Evolutionary conservation across 1,140 invertebrate species (phyloP).

Genomic region (Anastrepha obliqua): DNA sequence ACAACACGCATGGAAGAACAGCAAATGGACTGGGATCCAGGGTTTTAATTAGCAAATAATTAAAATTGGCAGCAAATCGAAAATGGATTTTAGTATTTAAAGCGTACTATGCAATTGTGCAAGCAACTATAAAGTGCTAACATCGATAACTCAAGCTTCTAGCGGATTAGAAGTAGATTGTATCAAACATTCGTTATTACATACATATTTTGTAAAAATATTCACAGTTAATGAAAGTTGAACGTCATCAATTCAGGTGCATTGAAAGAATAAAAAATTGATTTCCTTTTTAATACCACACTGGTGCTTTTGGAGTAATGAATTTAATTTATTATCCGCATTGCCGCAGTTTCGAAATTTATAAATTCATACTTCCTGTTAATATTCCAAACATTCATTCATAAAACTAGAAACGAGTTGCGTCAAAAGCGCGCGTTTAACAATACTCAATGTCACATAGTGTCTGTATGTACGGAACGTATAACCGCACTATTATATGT

Average conservation of each 20-base stretch:
- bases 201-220: too few species aligned
- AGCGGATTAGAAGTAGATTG: too few species aligned
- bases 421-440: conserved; percentile 23
- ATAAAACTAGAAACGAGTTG: conserved; percentile 40
- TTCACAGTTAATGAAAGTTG: too few species aligned
- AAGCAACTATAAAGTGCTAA: too few species aligned
- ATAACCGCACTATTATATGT: not conserved
- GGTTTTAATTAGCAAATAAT: conserved; percentile 78
- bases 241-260: too few species aligned
- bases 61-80: not conserved
- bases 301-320: too few species aligned
- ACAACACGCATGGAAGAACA: conserved; percentile 79
- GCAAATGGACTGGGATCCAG: conserved; percentile 88
- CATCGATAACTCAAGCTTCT: too few species aligned
- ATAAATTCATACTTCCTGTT: conserved; percentile 30
- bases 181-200: too few species aligned
- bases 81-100: not conserved
- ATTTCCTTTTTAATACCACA: too few species aligned
- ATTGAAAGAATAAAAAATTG: too few species aligned
- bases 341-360: not conserved
- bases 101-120: too few species aligned
- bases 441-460: conserved; percentile 44
- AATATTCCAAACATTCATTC: conserved; percentile 16
- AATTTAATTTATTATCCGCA: not conserved
- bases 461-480: not conserved